These are phyloP conservation scores for Pelobates cultripes DNA, from an alignment of 2,797 vertebrate species.

Conservation along the genomic window DNA sequence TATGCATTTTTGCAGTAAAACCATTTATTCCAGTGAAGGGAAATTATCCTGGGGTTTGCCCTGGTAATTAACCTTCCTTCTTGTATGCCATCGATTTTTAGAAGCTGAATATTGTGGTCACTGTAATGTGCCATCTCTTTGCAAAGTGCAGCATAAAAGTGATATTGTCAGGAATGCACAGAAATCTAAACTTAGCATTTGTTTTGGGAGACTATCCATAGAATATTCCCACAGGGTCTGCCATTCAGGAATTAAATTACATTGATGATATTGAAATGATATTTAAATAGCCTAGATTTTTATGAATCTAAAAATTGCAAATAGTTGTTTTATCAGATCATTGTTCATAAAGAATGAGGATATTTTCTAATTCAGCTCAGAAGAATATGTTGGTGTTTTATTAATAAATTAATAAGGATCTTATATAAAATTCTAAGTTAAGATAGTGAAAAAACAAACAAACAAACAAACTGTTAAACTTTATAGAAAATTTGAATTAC, in stretches of 20 bases:
- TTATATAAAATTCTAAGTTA: too few species aligned
- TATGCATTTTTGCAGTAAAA: conserved; percentile 29
- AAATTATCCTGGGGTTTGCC: conserved; percentile 6
- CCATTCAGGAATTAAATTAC: not conserved
- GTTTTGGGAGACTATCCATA: conserved; percentile 2
- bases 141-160: conserved; percentile 34
- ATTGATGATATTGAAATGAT: not conserved
- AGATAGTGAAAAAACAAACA: too few species aligned
- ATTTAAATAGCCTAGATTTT: not conserved
- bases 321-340: not conserved
- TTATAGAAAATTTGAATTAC: too few species aligned
- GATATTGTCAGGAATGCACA: conserved; percentile 13
- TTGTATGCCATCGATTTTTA: conserved; percentile 44
- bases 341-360: too few species aligned
- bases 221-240: not conserved
- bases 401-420: too few species aligned
- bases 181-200: conserved; percentile 18
- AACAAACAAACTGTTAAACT: too few species aligned
- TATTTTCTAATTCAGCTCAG: too few species aligned
- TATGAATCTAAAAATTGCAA: not conserved
- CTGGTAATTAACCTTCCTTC: conserved; percentile 42
- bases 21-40: conserved; percentile 28
- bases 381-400: too few species aligned
- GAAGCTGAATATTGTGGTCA: conserved; percentile 42
- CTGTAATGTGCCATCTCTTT: conserved; percentile 22